Conservation (phyloP, 2,888 invertebrate genomes). For the Cosmia pyralina region DNA sequence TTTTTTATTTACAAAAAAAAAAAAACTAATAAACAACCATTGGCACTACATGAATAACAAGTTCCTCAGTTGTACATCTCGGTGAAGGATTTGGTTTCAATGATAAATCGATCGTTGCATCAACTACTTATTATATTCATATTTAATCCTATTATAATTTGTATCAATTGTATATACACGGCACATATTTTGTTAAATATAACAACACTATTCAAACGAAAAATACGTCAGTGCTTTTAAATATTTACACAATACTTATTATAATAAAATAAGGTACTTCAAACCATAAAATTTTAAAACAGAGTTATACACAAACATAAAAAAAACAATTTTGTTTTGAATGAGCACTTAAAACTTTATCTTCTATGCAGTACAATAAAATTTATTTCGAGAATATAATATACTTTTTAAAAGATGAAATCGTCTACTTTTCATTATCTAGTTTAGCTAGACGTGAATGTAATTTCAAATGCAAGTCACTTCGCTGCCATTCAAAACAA, state of each 20-base stretch:
- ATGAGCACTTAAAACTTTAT: constrained; percentile 48
- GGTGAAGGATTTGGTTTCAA: constrained; percentile 87
- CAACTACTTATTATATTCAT: constrained; percentile 68
- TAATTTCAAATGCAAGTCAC: constrained; percentile 42
- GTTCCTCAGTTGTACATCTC: constrained; percentile 84
- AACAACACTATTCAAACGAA: constrained; percentile 77
- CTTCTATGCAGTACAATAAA: constrained; percentile 33
- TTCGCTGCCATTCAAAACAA: constrained; percentile 62
- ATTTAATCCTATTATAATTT: constrained; percentile 74
- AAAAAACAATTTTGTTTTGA: constrained; percentile 65
- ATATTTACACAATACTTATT: constrained; percentile 85
- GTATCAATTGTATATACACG: constrained; percentile 87
- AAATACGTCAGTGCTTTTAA: constrained; percentile 81
- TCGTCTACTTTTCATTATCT: constrained; percentile 59
- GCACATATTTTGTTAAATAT: constrained; percentile 84
- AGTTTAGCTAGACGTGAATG: constrained; percentile 56
- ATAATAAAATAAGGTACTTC: constrained; percentile 82
- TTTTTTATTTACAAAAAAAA: constrained; percentile 67
- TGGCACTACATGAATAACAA: constrained; percentile 82
- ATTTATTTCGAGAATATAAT: constrained; percentile 41
- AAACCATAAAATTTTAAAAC: constrained; percentile 69
- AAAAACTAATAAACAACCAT: constrained; percentile 75
- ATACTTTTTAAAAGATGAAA: constrained; percentile 29
- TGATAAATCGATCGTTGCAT: constrained; percentile 68
- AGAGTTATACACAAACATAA: constrained; percentile 57